Base-by-base conservation (phyloP, 2,888 invertebrate species). In the Biston stratarius region DNA sequence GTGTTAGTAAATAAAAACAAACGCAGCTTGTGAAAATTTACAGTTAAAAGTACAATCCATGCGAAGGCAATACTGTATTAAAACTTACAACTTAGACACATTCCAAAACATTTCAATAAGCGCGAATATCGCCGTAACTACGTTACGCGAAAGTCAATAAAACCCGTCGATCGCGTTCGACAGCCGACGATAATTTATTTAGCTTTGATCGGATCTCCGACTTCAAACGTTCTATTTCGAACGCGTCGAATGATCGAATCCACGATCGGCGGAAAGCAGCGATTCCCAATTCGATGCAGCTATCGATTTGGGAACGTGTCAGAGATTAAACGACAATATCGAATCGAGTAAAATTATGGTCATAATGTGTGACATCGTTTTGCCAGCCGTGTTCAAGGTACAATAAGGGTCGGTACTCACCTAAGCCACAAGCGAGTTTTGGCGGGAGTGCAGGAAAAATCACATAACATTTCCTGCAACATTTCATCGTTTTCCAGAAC, bases 211-310 rank as follows among this genome's bases (percentile, higher is more conserved):
- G 64, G 57, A 65, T 73, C 70, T 52, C 60, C 34, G 44, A 49
- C 69, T 70, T 74, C 74, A 75, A 75, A 73, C 63, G 72, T 10
- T 63, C 63, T 74, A 67, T 71, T 70, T 69, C 60, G 59, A 64
- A 51, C 53, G 70, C 67, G 71, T 12, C 67, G 73, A 75, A 70
- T 68, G 75, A 75, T 73, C 60, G 68, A 73, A 67, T 65, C 64
- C 69, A 72, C 53, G 65, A 70, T 71, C 60, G 38, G 44, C 14
- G 15, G 55, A 57, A 47, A 58, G 38, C 57, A 24, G 12, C 48
- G 45, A 61, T n/a, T n/a, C n/a, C n/a, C n/a, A n/a, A n/a, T 33
- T 69, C 60, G 59, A 63, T 69, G 56, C 57, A 60, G 60, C 53
- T 57, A 58, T 58, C 57, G 63, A 64, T 56, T 71, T 51, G 47